Evolutionary conservation across 2,113 vertebrate species (phyloP).

Genomic region (Mesoclemmys tuberculata): DNA sequence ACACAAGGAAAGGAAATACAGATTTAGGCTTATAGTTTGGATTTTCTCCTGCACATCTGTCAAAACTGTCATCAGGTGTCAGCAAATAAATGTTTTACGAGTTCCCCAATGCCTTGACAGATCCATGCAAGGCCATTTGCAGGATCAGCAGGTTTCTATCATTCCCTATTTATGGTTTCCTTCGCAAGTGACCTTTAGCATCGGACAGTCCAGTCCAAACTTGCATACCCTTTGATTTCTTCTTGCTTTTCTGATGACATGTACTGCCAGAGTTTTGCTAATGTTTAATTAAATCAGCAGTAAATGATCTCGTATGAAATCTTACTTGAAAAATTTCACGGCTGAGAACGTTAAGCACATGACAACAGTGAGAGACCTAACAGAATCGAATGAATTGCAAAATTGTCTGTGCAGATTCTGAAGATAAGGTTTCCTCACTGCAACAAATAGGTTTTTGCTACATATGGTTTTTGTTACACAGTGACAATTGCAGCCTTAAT

Average conservation of each 20-base stretch:
- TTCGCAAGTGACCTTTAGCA: too few relatives aligned
- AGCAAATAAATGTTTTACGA: neutral
- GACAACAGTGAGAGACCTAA: neutral
- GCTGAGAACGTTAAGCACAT: neutral
- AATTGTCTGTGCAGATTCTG: neutral
- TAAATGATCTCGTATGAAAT: neutral
- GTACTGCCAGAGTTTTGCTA: neutral
- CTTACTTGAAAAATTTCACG: neutral
- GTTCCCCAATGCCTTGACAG: neutral
- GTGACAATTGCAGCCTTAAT: rapidly evolving
- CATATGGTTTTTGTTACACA: neutral
- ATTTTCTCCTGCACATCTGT: neutral
- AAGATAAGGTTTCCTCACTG: neutral
- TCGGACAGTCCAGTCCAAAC: too few relatives aligned
- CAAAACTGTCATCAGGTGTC: neutral
- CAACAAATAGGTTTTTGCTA: neutral
- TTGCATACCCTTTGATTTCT: neutral
- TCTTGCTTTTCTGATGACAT: neutral
- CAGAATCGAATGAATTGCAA: neutral
- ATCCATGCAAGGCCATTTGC: neutral
- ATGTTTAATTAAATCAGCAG: neutral
- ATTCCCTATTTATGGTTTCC: neutral
- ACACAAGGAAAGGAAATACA: neutral
- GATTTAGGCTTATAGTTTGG: neutral
- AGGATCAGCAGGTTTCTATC: neutral